phyloP scores from a whole-genome alignment of 92 coral and sea anemone species.

The Paramuricea clavata region DNA sequence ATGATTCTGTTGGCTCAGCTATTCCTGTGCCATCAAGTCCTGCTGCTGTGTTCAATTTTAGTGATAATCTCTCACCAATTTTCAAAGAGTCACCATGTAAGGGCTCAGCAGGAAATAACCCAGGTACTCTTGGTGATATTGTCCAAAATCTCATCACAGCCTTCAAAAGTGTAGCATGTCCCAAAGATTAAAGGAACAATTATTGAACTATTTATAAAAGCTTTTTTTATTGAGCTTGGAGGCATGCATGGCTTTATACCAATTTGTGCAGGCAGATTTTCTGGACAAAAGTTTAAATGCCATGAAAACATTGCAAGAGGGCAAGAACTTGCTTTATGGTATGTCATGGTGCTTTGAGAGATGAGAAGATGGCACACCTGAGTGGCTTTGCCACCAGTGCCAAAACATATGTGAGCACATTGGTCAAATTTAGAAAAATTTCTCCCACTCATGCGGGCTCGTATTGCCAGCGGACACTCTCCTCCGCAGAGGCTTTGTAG shows the following conservation, averaged over 20 bases:
- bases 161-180: slow-evolving; percentile 27
- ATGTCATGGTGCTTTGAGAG: slow-evolving; percentile 56
- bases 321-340: slow-evolving; percentile 40
- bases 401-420: too few relatives aligned
- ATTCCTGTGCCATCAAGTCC: slow-evolving; percentile 40
- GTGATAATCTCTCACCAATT: slow-evolving; percentile 30
- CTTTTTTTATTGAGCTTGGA: slow-evolving; percentile 8
- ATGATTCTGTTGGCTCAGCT: not conserved
- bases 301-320: slow-evolving; percentile 36
- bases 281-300: slow-evolving; percentile 36
- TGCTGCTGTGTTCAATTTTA: slow-evolving; percentile 22
- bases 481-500: too few relatives aligned
- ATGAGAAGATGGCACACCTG: slow-evolving; percentile 9
- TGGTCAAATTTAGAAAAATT: too few relatives aligned
- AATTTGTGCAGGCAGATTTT: slow-evolving; percentile 57
- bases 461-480: too few relatives aligned
- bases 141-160: not conserved
- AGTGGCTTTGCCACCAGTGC: too few relatives aligned
- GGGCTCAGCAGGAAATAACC: not conserved
- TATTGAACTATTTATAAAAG: not conserved
- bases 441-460: too few relatives aligned
- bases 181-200: slow-evolving; percentile 15
- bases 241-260: slow-evolving; percentile 39
- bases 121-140: slow-evolving; percentile 30
- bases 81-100: slow-evolving; percentile 25